Conservation (phyloP, 2,888 invertebrate genomes). For the Macrosiphum euphorbiae region DNA sequence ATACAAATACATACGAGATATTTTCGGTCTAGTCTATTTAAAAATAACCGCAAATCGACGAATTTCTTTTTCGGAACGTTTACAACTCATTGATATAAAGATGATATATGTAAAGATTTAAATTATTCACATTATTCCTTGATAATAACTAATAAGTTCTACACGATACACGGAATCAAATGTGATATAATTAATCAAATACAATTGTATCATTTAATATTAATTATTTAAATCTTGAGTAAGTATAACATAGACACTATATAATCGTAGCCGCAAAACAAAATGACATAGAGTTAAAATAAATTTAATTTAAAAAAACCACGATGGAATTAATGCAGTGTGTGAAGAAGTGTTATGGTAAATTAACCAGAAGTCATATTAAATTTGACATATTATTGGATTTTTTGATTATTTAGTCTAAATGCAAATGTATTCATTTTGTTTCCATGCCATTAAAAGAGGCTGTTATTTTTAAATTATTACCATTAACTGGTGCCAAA, state of each 20-base stretch:
- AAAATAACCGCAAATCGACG: background rate
- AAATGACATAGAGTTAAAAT: background rate
- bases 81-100: background rate
- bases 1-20: background rate
- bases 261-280: background rate
- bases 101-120: background rate
- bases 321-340: background rate
- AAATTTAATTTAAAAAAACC: background rate
- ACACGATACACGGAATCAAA: background rate
- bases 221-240: background rate
- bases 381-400: conserved; percentile 46
- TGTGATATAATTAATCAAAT: background rate
- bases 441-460: conserved; percentile 56
- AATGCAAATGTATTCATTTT: conserved; percentile 48
- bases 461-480: conserved; percentile 60
- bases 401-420: conserved; percentile 49
- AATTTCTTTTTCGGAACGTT: background rate
- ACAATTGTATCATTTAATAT: background rate
- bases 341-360: background rate
- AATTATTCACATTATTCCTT: background rate
- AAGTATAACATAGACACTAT: background rate
- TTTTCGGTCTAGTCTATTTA: background rate
- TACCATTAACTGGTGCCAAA: conserved; percentile 46
- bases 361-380: conserved; percentile 29
- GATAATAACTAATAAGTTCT: background rate